Conservation (phyloP, 1,140 invertebrate genomes). For the Bombus terrestris region DNA sequence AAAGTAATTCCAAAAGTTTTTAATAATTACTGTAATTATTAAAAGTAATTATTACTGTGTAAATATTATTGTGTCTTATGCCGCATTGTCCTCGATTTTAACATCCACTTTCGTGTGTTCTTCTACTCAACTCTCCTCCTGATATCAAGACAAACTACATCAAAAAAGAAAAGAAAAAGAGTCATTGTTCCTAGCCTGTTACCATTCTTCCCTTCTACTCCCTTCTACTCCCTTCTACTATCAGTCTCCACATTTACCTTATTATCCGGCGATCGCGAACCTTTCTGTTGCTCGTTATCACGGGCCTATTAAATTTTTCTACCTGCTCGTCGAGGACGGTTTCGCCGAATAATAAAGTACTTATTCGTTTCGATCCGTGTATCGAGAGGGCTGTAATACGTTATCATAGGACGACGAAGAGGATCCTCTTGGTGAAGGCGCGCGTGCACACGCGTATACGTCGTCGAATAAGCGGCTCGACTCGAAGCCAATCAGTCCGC, state of each 20-base stretch:
- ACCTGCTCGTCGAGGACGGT: slow-evolving; percentile 17
- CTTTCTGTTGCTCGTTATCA: slow-evolving; percentile 44
- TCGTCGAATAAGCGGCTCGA: slow-evolving; percentile 66
- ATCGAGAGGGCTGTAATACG: slow-evolving; percentile 55
- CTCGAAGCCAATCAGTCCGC: slow-evolving; percentile 73
- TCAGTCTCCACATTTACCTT: slow-evolving; percentile 38
- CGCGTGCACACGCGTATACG: slow-evolving; percentile 23
- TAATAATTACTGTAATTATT: too few relatives aligned
- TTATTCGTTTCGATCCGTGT: slow-evolving; percentile 12
- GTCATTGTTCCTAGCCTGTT: slow-evolving; percentile 10
- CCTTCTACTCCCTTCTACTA: not conserved
- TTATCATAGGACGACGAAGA: slow-evolving; percentile 56
- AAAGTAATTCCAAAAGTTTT: too few relatives aligned
- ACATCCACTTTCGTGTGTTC: not conserved
- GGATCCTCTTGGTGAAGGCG: slow-evolving; percentile 51
- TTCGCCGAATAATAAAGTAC: slow-evolving; percentile 46
- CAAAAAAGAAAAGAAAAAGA: not conserved
- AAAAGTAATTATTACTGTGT: not conserved
- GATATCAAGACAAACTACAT: not conserved
- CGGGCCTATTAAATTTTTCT: slow-evolving; percentile 40
- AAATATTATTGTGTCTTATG: not conserved
- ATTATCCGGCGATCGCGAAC: slow-evolving; percentile 33
- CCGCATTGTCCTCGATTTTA: not conserved
- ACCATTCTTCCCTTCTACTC: not conserved
- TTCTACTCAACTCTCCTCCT: too few relatives aligned